Evolutionary conservation across 2,113 vertebrate species (phyloP).

Genomic region (Micronycteris hirsuta): DNA sequence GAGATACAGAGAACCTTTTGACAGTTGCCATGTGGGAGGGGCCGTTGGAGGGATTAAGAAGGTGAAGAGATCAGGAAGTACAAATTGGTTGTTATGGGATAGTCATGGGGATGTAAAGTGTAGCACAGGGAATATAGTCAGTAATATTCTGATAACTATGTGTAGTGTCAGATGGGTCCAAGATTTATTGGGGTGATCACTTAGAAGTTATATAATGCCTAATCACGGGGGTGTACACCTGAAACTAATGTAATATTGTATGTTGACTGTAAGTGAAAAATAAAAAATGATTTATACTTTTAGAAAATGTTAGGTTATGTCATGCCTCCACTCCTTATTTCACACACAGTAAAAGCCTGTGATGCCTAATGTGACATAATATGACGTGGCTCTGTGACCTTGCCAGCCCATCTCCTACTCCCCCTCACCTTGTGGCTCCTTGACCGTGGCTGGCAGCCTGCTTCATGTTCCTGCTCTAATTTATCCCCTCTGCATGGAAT

Average conservation of each 20-base stretch:
- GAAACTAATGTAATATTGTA: neutral
- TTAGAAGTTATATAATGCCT: too few species aligned
- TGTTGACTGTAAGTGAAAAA: neutral
- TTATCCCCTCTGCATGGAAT: neutral
- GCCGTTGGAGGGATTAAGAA: too few species aligned
- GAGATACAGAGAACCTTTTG: too few species aligned
- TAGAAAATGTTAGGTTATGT: neutral
- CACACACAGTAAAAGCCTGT: neutral
- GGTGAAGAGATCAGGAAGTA: too few species aligned
- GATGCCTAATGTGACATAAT: neutral
- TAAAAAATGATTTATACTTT: neutral
- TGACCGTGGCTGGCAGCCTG: neutral
- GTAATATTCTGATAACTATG: too few species aligned
- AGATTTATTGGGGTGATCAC: too few species aligned
- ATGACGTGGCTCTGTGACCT: neutral
- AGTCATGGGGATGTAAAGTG: too few species aligned
- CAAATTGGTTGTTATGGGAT: too few species aligned
- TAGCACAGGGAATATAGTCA: too few species aligned
- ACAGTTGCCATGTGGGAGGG: too few species aligned
- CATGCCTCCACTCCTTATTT: neutral
- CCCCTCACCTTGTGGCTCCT: neutral
- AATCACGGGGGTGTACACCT: too few species aligned
- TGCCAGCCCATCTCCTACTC: neutral
- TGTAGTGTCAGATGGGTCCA: too few species aligned
- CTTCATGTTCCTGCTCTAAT: neutral